phyloP scores from a whole-genome alignment of 92 coral and sea anemone species.

The Chrysogorgia sp. region DNA sequence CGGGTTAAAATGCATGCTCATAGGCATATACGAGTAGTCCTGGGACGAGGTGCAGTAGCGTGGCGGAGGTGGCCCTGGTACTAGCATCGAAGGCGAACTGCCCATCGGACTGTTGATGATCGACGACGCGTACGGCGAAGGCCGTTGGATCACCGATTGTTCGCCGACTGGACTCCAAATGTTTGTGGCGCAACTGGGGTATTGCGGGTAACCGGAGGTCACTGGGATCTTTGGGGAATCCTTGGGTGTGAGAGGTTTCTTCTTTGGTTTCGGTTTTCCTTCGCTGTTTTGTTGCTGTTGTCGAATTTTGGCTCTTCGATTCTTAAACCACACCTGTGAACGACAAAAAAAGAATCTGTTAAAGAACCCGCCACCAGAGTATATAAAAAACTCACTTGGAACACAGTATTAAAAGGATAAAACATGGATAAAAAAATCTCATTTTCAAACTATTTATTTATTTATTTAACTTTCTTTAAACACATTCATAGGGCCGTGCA shows the following conservation, averaged over 20 bases:
- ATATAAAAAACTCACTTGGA: no score
- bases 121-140: slow-evolving; percentile 77
- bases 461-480: no score
- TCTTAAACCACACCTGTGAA: slow-evolving; percentile 96
- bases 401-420: no score
- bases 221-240: slow-evolving; percentile 67
- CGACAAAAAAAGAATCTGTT: neutral
- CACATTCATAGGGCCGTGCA: no score
- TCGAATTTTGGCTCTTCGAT: slow-evolving; percentile 91
- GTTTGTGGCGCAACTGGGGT: slow-evolving; percentile 92
- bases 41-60: slow-evolving; percentile 87
- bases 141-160: slow-evolving; percentile 77
- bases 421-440: no score
- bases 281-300: slow-evolving; percentile 91
- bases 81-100: slow-evolving; percentile 76
- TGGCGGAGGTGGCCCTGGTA: slow-evolving; percentile 93
- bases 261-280: slow-evolving; percentile 85
- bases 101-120: slow-evolving; percentile 76
- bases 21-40: slow-evolving; percentile 86
- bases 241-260: slow-evolving; percentile 66
- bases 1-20: slow-evolving; percentile 60
- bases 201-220: slow-evolving; percentile 79
- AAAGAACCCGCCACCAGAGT: no score
- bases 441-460: no score
- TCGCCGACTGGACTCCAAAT: slow-evolving; percentile 98